Evolutionary conservation across 1,140 invertebrate genomes (phyloP).

Genomic region (Hesperophylax magnus): DNA sequence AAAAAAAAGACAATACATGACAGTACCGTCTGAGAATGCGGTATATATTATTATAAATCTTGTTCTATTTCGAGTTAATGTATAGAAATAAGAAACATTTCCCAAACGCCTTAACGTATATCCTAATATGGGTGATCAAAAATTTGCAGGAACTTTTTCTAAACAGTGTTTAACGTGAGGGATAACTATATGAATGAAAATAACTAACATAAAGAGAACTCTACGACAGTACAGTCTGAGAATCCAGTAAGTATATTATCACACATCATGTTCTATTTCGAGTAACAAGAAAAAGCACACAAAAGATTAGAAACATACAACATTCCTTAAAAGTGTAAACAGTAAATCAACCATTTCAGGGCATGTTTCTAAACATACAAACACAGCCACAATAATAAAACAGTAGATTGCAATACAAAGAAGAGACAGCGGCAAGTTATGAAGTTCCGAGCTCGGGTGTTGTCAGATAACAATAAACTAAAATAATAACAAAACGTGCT

Average conservation of each 20-base stretch:
- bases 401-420: conserved; percentile 8
- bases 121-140: too few relatives aligned
- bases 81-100: too few relatives aligned
- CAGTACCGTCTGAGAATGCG: too few relatives aligned
- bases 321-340: conserved; percentile 24
- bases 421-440: background rate
- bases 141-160: too few relatives aligned
- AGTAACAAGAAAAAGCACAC: background rate
- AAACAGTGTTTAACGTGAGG: too few relatives aligned
- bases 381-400: background rate
- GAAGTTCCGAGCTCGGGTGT: background rate
- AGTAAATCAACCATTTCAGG: background rate
- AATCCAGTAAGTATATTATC: background rate
- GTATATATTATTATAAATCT: too few relatives aligned
- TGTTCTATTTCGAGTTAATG: too few relatives aligned
- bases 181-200: too few relatives aligned
- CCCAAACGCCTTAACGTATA: too few relatives aligned
- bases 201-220: background rate
- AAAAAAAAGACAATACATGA: too few relatives aligned
- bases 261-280: conserved; percentile 11
- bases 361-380: background rate
- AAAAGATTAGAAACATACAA: conserved; percentile 1
- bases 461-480: conserved; percentile 15
- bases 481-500: conserved; percentile 22
- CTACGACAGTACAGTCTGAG: conserved; percentile 6